Conservation (phyloP, 1,140 invertebrate genomes). For the Drosophila pectinifera region DNA sequence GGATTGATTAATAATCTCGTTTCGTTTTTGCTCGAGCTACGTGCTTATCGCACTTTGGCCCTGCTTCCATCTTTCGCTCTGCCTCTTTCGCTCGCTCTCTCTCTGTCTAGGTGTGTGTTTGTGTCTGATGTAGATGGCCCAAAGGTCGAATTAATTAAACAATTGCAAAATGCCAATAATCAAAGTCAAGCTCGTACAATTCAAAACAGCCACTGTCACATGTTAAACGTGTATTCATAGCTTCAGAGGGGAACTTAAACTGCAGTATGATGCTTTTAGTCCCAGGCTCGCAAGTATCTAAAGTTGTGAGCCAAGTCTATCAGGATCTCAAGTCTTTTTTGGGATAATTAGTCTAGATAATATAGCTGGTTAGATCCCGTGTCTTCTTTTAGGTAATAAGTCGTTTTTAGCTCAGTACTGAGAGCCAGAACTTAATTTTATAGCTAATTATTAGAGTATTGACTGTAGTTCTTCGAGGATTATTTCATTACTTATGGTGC, state of each 20-base stretch:
- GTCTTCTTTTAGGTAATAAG: too few relatives aligned
- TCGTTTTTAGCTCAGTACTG: too few relatives aligned
- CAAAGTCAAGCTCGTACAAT: constrained; percentile 9
- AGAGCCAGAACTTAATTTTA: too few relatives aligned
- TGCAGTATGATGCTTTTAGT: too few relatives aligned
- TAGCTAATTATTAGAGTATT: too few relatives aligned
- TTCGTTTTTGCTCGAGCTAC: constrained; percentile 69
- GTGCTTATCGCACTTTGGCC: constrained; percentile 78
- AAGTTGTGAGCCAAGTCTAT: too few relatives aligned
- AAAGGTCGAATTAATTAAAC: constrained; percentile 78
- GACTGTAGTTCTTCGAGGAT: constrained; percentile 1
- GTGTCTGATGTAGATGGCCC: constrained; percentile 39
- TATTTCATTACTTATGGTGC: constrained; percentile 17
- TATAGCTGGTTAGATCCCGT: too few relatives aligned
- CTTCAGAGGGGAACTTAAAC: background rate
- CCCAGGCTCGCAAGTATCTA: too few relatives aligned
- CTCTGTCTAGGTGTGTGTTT: background rate
- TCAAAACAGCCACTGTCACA: background rate
- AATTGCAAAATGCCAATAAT: constrained; percentile 58
- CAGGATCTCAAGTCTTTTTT: too few relatives aligned
- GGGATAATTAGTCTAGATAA: too few relatives aligned
- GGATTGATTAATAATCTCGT: constrained; percentile 83
- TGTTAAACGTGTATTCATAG: background rate
- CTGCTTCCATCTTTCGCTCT: constrained; percentile 72
- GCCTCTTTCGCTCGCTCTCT: constrained; percentile 22